phyloP scores from a whole-genome alignment of 30 jellyfish, hydroid and myxozoan species.

The Aurelia aurita complex sp. Pacific region DNA sequence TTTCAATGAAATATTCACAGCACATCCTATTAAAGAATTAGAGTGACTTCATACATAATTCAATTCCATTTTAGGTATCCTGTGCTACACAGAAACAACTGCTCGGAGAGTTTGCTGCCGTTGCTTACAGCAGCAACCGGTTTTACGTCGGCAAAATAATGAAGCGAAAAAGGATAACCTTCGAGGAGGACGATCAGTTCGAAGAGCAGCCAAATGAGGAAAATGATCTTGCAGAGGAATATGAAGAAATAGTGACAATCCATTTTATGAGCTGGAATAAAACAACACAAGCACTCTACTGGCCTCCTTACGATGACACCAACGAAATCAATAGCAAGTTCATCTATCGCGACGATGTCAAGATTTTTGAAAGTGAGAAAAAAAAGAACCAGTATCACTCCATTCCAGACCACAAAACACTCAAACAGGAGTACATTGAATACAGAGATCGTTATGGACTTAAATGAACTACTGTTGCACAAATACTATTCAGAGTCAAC shows the following conservation, averaged over 20 bases:
- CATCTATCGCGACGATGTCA: not conserved
- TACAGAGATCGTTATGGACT: constrained; percentile 13
- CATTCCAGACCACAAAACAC: not conserved
- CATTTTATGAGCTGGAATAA: not conserved
- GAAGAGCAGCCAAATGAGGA: not conserved
- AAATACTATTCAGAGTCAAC: no score
- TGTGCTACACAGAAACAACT: not conserved
- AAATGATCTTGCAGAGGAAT: not conserved
- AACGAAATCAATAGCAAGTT: not conserved
- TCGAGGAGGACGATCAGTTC: not conserved
- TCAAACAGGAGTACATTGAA: not conserved
- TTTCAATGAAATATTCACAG: not conserved
- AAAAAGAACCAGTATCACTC: constrained; percentile 2
- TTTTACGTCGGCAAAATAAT: constrained; percentile 9
- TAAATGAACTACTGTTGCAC: not conserved
- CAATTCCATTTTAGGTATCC: not conserved
- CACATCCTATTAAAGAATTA: not conserved
- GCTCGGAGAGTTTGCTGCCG: constrained; percentile 12
- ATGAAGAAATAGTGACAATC: not conserved
- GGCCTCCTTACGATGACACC: constrained; percentile 1
- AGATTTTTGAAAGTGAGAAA: not conserved
- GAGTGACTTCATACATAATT: not conserved
- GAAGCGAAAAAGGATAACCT: not conserved
- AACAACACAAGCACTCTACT: not conserved
- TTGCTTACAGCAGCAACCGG: constrained; percentile 10